Evolutionary conservation across 2,888 invertebrate species (phyloP).

Genomic region (Campoplex capitator): DNA sequence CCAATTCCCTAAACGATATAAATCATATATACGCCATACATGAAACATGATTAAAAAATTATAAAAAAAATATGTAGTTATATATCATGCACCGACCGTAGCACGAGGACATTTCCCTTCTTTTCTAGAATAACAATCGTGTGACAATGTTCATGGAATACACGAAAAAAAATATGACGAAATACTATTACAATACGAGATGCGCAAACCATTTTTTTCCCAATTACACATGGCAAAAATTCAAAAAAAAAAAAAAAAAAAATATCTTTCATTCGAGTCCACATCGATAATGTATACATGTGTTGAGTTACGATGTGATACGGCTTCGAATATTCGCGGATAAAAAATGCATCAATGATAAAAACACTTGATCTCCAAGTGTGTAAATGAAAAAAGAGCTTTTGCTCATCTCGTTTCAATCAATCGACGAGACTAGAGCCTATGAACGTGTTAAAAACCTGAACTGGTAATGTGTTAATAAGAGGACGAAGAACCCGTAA

Average conservation of each 20-base stretch:
- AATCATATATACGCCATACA: constrained; percentile 77
- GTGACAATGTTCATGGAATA: constrained; percentile 66
- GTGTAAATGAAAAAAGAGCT: not conserved
- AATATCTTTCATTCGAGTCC: not conserved
- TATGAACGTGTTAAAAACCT: constrained; percentile 50
- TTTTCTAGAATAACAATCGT: constrained; percentile 71
- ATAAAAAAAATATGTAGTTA: constrained; percentile 79
- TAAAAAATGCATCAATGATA: not conserved
- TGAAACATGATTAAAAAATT: constrained; percentile 79
- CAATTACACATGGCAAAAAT: not conserved
- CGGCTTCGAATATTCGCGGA: not conserved
- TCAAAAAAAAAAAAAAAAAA: no score
- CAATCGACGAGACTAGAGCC: constrained; percentile 44
- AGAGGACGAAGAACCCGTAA: constrained; percentile 27
- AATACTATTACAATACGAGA: constrained; percentile 19
- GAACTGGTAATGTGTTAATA: constrained; percentile 27
- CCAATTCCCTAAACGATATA: constrained; percentile 78
- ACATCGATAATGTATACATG: not conserved
- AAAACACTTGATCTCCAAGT: not conserved
- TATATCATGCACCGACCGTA: constrained; percentile 75
- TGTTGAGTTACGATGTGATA: not conserved
- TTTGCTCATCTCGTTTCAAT: constrained; percentile 66
- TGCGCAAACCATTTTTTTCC: constrained; percentile 9
- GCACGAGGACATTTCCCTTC: constrained; percentile 48
- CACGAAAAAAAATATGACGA: constrained; percentile 64